These are phyloP conservation scores for Chondrilla cf. caribensis DNA, from an alignment of 37 sponge, comb jelly and placozoan genomes.

Conservation along the genomic window DNA sequence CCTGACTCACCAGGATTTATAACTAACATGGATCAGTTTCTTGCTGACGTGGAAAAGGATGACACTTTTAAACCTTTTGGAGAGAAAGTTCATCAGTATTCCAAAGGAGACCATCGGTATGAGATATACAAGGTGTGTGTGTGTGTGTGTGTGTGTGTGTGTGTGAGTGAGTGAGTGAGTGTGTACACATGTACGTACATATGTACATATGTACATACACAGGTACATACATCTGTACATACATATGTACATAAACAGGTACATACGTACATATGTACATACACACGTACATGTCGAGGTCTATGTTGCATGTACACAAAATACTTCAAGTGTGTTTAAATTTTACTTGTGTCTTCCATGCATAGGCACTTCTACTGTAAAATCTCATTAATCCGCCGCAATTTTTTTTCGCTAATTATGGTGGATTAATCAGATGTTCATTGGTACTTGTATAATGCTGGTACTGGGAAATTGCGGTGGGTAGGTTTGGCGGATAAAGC, in stretches of 20 bases:
- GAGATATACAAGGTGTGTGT: conserved; percentile 51
- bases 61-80: conserved; percentile 62
- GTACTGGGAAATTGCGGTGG: too few species aligned
- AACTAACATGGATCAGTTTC: conserved; percentile 47
- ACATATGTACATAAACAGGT: not conserved
- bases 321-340: too few species aligned
- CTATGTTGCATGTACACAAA: not conserved
- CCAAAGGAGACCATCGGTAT: conserved; percentile 15
- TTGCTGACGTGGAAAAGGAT: conserved; percentile 24
- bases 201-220: not conserved
- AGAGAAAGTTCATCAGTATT: conserved; percentile 43
- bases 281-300: conserved; percentile 9
- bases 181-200: not conserved
- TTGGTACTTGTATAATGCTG: too few species aligned
- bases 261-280: conserved; percentile 36
- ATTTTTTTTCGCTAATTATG: too few species aligned
- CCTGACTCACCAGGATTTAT: conserved; percentile 13
- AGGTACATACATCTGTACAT: not conserved
- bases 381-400: too few species aligned
- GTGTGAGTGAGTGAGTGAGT: not conserved
- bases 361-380: too few species aligned
- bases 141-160: too few species aligned
- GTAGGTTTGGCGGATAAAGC: too few species aligned
- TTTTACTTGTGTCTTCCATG: too few species aligned
- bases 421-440: too few species aligned